Evolutionary conservation across 2,113 vertebrate genomes (phyloP).

Genomic region (Benitochromis conjunctus): DNA sequence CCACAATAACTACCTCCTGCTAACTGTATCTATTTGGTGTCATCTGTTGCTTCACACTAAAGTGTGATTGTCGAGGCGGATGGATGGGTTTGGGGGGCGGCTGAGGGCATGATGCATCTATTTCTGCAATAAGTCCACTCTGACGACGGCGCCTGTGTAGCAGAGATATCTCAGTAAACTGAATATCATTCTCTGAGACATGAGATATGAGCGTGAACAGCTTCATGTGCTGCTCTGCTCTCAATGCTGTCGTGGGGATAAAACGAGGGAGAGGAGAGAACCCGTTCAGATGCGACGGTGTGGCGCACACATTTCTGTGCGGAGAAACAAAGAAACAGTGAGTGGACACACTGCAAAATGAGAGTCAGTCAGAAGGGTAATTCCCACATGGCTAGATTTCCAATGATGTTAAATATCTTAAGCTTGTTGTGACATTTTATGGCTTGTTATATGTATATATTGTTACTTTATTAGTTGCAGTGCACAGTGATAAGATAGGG

Average conservation of each 20-base stretch:
- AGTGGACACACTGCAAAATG: not conserved
- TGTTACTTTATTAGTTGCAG: not conserved
- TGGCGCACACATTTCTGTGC: not conserved
- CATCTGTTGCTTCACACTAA: conserved; percentile 21
- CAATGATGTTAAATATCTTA: not conserved
- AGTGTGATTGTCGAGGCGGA: conserved; percentile 22
- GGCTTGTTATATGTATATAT: not conserved
- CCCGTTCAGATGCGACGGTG: not conserved
- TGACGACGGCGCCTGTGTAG: conserved; percentile 44
- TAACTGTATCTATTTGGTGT: conserved; percentile 33
- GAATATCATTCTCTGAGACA: conserved; percentile 38
- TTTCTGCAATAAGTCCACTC: conserved; percentile 24
- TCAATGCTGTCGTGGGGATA: not conserved
- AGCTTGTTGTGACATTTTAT: not conserved
- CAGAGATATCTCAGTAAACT: conserved; percentile 56
- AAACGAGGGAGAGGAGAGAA: not conserved
- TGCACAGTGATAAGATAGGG: not conserved
- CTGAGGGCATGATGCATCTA: conserved; percentile 29
- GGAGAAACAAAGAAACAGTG: not conserved
- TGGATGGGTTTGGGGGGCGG: conserved; percentile 24
- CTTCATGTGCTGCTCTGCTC: not conserved
- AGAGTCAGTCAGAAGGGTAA: not conserved
- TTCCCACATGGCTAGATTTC: not conserved
- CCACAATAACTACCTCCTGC: conserved; percentile 35
- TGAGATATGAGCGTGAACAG: conserved; percentile 17